These are phyloP conservation scores for Centropyge bicolor DNA, from an alignment of 2,797 vertebrate species.

Conservation along the genomic window DNA sequence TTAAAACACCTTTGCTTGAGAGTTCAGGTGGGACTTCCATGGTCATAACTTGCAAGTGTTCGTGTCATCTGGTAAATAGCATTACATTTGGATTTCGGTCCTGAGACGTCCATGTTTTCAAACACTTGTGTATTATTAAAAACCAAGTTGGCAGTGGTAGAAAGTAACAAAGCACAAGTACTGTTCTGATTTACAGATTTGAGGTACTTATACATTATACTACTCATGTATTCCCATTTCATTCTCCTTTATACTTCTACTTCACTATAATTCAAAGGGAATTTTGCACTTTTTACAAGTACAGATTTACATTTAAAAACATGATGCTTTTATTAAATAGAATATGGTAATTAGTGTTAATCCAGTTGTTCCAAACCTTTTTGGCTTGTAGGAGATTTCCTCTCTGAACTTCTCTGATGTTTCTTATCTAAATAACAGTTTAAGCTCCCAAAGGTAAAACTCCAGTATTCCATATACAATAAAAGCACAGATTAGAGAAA, in stretches of 20 bases:
- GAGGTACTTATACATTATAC: neutral
- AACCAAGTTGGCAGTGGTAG: neutral
- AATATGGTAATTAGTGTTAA: too few species aligned
- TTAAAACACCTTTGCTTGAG: too few species aligned
- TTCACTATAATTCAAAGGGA: neutral
- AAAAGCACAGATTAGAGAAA: neutral
- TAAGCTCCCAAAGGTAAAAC: neutral
- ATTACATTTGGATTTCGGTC: neutral
- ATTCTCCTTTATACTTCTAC: neutral
- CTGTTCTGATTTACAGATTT: neutral
- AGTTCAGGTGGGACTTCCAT: too few species aligned
- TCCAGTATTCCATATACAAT: neutral
- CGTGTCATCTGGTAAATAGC: neutral
- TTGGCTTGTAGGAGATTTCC: neutral
- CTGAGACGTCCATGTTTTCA: neutral
- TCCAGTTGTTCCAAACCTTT: neutral
- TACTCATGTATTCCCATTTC: too few species aligned
- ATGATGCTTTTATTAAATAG: too few species aligned
- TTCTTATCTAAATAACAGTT: neutral
- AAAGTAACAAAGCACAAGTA: too few species aligned
- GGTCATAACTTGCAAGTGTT: neutral
- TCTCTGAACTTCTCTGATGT: neutral
- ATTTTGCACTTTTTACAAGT: neutral
- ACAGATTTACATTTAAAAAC: neutral
- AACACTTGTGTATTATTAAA: neutral